Base-by-base conservation (phyloP, 2,113 vertebrate genomes). In the Bufo gargarizans region DNA sequence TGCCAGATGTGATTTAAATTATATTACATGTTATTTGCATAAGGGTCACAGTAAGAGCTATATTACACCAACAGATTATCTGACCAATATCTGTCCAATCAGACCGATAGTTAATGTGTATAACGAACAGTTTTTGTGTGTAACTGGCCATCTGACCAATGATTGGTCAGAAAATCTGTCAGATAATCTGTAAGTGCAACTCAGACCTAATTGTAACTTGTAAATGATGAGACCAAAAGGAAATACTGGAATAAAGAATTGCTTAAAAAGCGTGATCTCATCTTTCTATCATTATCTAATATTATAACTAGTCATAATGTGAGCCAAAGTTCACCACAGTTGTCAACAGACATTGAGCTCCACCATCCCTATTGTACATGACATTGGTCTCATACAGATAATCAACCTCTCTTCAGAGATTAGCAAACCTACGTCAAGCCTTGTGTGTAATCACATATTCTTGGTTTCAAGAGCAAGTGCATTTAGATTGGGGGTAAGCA, bases 301-400 rank as follows among this genome's bases (percentile, higher is more conserved):
- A 20, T 76, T 50, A 50, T 20, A 17, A 50, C 72, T 76, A 50
- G 17, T 20, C 47, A 76, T 50, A 76, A 76, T 49, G 47, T 20
- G 3, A 79, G 77, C 3, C 33, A 80, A 80, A 80, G 78, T 80
- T 59, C 78, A 80, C 50, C 43, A 22, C 50, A 33, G 78, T 80
- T 80, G 78, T 80, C 22, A 80, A 59, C 8, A 59, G 16, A 56
- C 78, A 49, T 59, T 80, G 78, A 80, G 12, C 55, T 80, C 78
- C 3, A 49, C 50, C 78, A 58, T 16, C 22, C 78, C n/a, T 76
- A 2, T 47, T 50, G 72, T 76, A 16, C 16, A 76, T 76, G 72
- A 50, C 72, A 76, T 5, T 2, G 33, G 12, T 14, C 22, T 4
- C 65, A 74, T 45, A 43, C 71, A 74, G 72, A 19, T 20, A 76